Base-by-base conservation (phyloP, 2,797 vertebrate genomes). In the Sebastes steindachneri region DNA sequence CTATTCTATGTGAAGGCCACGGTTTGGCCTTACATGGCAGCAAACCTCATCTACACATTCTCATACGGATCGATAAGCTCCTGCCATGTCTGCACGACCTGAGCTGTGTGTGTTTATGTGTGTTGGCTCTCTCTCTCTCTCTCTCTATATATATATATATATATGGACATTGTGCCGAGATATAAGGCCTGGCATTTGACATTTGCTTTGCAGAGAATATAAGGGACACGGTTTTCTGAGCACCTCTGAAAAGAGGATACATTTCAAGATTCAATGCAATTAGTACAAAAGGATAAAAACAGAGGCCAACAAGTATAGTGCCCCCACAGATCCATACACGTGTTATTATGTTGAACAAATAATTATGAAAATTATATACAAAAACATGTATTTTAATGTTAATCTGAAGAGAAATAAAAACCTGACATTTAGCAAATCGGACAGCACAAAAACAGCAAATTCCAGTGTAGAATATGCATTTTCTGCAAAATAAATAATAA, bases 11-110 rank as follows among this genome's bases (percentile, higher is more conserved):
- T 37, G 5, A 89, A 92, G 84, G 83, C 70, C 73, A 80, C 19
- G 82, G 72, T 87, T 73, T 86, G 89, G 91, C 83, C 89, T 90
- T 76, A 90, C 88, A 75, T 89, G 90, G 86, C 89, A 89, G 79
- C 92, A 85, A 90, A 85, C 83, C 93, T 94, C 95, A 95, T 96
- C 95, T 95, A 95, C 95, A 92, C 94, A 93, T 96, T 96, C 96
- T 95, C 95, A 95, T 95, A 67, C 87, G 90, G 95, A 95, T 97
- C 96, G 95, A 97, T 97, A 95, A 41, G 86, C 94, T 93, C 82
- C 87, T 93, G 94, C 89, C 95, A 82, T 86, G 95, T 92, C 95
- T 89, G 87, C 84, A 78, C 86, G 90, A 89, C 84, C 91, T 57
- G 85, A 83, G 92, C 86, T 82, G 78, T 75, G 86, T 79, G 89